A percentile compares a stretch with the other conserved stretches of the same genome.
phyloP scores from a whole-genome alignment of 2,888 invertebrate genomes.

The Hypercompe scribonia region DNA sequence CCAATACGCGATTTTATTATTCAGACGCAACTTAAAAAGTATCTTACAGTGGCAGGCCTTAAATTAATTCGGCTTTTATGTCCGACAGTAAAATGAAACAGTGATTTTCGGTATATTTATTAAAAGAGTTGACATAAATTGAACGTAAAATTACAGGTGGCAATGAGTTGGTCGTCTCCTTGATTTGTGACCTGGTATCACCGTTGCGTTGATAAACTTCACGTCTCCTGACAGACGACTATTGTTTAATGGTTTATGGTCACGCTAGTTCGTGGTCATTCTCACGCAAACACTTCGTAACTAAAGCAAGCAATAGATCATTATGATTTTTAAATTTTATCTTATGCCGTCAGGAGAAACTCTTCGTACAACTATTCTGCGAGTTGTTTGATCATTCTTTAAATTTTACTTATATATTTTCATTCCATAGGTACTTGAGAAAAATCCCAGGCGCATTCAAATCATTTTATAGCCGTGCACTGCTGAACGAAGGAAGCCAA shows the following conservation, averaged over 20 bases:
- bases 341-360: not conserved
- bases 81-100: not conserved
- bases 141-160: not conserved
- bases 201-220: constrained; percentile 40
- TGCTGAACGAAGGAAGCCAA: too few relatives aligned
- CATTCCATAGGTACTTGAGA: too few relatives aligned
- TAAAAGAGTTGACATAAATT: not conserved
- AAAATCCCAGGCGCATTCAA: too few relatives aligned
- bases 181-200: constrained; percentile 42
- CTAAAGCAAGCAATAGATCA: not conserved
- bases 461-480: too few relatives aligned
- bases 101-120: not conserved
- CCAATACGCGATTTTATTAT: not conserved
- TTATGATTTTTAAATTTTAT: not conserved
- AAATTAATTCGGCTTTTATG: not conserved
- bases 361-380: not conserved
- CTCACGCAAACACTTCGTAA: constrained; percentile 43
- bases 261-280: constrained; percentile 47
- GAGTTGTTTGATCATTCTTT: not conserved
- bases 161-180: not conserved
- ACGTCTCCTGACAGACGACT: constrained; percentile 11
- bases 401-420: too few relatives aligned
- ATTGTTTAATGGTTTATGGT: constrained; percentile 37
- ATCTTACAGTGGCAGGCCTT: not conserved
- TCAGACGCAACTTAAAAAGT: not conserved